These are phyloP conservation scores for Drosophila serrata DNA, from an alignment of 1,140 invertebrate genomes.

Conservation along the genomic window DNA sequence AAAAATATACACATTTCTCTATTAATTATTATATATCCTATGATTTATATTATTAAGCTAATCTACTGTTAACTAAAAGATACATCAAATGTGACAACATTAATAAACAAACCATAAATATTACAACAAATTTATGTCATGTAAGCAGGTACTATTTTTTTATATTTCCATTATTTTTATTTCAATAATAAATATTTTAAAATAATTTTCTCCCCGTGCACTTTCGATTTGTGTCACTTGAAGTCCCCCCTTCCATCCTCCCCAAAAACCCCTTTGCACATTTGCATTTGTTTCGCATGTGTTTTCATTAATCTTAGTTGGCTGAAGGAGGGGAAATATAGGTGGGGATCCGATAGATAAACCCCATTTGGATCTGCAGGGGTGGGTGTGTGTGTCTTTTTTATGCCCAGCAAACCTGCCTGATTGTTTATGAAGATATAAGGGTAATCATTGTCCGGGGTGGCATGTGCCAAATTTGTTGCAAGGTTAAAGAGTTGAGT, in stretches of 20 bases:
- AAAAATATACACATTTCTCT: neutral
- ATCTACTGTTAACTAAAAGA: neutral
- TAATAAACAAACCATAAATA: neutral
- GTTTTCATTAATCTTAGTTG: slow-evolving; percentile 79
- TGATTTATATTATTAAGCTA: neutral
- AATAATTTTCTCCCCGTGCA: slow-evolving; percentile 6
- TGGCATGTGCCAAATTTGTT: slow-evolving; percentile 71
- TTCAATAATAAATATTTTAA: neutral
- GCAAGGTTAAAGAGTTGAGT: slow-evolving; percentile 64
- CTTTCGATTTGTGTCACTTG: slow-evolving; percentile 56
- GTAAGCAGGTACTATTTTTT: neutral
- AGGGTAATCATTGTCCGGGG: slow-evolving; percentile 62
- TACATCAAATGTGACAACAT: neutral
- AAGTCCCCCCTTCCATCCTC: neutral
- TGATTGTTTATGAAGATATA: slow-evolving; percentile 63
- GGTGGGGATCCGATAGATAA: slow-evolving; percentile 25
- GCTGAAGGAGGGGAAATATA: slow-evolving; percentile 7
- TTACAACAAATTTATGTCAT: neutral
- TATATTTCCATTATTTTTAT: neutral
- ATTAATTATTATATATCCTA: too few species aligned
- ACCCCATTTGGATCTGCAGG: slow-evolving; percentile 42
- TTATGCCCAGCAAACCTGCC: slow-evolving; percentile 27
- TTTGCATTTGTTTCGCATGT: slow-evolving; percentile 80
- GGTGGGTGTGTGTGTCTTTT: slow-evolving; percentile 9
- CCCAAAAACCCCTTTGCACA: slow-evolving; percentile 32